Conservation (phyloP, 2,113 vertebrate genomes). For the Engraulis encrasicolus region DNA sequence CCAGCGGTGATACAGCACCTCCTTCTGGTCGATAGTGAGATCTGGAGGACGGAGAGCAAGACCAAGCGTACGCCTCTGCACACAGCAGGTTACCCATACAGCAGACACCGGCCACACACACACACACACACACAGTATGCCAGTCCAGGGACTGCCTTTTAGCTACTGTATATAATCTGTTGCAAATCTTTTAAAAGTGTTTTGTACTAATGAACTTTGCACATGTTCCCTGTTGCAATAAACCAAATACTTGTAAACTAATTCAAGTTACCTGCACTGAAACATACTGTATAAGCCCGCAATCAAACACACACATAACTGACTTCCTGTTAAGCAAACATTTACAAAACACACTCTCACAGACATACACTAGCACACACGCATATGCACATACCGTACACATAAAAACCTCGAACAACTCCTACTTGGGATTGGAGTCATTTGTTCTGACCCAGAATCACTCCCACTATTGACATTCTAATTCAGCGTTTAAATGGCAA, state of each 20-base stretch:
- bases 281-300: not conserved
- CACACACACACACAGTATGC: not conserved
- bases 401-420: not conserved
- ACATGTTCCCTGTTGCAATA: no score
- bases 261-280: no score
- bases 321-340: no score
- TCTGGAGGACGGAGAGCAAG: constrained; percentile 87
- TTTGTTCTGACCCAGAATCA: no score
- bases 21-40: constrained; percentile 68
- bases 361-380: not conserved
- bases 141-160: no score
- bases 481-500: no score
- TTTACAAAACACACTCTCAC: not conserved
- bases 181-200: no score
- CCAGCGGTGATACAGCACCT: constrained; percentile 77
- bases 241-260: no score
- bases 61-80: constrained; percentile 87
- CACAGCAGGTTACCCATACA: constrained; percentile 90
- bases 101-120: not conserved
- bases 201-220: no score
- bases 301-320: not conserved
- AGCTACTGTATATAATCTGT: no score
- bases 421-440: no score
- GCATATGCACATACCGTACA: not conserved
- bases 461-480: no score